These are phyloP conservation scores for Campylomormyrus tamandua DNA, from an alignment of 2,113 vertebrate genomes.

Conservation along the genomic window DNA sequence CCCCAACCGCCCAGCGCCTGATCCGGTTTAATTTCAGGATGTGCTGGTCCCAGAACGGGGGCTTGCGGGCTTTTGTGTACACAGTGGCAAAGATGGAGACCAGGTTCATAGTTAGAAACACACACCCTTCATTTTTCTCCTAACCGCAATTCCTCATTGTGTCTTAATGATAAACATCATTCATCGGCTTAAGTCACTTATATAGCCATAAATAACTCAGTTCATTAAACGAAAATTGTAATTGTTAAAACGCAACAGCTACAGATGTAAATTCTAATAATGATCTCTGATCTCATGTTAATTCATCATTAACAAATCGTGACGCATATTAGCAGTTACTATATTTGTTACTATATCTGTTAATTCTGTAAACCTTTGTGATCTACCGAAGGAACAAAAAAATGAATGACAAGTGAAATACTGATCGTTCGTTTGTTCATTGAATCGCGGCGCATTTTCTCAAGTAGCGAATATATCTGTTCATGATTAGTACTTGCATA, in stretches of 20 bases:
- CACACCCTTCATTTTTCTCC: background rate
- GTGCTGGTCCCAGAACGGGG: background rate
- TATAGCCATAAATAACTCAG: background rate
- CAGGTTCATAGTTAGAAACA: background rate
- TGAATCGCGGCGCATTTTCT: background rate
- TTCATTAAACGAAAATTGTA: background rate
- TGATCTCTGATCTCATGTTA: background rate
- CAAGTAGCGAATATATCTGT: background rate
- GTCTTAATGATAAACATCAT: background rate
- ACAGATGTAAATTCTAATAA: background rate
- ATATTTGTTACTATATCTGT: background rate
- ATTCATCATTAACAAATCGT: background rate
- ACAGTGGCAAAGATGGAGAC: background rate
- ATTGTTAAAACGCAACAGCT: background rate
- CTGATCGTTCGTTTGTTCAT: background rate
- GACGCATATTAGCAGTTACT: background rate
- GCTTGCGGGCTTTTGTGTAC: background rate
- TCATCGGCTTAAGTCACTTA: background rate
- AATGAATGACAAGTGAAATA: background rate
- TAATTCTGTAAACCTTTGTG: background rate
- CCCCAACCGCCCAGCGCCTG: background rate
- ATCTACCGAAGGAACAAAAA: background rate
- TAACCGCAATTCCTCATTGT: background rate
- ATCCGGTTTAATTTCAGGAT: constrained; percentile 3
- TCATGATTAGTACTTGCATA: background rate